These are phyloP conservation scores for Merops nubicus DNA, from an alignment of 2,113 vertebrate species.

Conservation along the genomic window DNA sequence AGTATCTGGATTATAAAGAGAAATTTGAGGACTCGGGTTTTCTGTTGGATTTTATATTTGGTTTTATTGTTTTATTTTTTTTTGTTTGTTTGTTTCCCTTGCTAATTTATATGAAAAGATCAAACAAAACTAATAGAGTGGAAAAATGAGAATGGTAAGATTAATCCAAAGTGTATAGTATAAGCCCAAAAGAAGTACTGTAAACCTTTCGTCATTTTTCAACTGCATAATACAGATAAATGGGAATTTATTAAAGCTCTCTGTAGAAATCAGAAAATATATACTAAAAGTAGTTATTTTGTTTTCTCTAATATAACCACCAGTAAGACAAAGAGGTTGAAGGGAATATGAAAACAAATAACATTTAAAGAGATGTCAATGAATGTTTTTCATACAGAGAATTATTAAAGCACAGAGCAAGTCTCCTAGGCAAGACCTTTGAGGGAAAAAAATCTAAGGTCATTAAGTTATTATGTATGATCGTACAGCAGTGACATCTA, in stretches of 20 bases:
- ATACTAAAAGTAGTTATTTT: neutral
- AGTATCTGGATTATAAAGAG: neutral
- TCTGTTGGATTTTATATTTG: neutral
- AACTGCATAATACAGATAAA: neutral
- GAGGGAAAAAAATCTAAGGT: constrained; percentile 10
- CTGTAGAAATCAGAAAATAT: neutral
- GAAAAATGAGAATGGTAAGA: neutral
- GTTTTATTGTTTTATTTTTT: neutral
- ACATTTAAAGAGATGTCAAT: constrained; percentile 12
- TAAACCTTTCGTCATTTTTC: constrained; percentile 5
- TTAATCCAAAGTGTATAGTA: neutral
- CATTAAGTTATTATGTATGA: no score
- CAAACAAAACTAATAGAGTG: neutral
- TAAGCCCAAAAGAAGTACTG: neutral
- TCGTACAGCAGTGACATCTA: no score
- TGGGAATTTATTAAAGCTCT: constrained; percentile 4
- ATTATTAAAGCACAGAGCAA: neutral
- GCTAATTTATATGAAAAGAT: neutral
- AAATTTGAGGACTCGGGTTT: accelerated
- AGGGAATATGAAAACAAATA: neutral
- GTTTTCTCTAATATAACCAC: neutral
- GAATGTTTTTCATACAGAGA: neutral
- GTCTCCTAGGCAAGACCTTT: neutral
- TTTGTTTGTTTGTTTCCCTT: neutral
- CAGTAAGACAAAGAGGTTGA: neutral